Base-by-base conservation (phyloP, 2,797 vertebrate species). In the Fundulus diaphanus region DNA sequence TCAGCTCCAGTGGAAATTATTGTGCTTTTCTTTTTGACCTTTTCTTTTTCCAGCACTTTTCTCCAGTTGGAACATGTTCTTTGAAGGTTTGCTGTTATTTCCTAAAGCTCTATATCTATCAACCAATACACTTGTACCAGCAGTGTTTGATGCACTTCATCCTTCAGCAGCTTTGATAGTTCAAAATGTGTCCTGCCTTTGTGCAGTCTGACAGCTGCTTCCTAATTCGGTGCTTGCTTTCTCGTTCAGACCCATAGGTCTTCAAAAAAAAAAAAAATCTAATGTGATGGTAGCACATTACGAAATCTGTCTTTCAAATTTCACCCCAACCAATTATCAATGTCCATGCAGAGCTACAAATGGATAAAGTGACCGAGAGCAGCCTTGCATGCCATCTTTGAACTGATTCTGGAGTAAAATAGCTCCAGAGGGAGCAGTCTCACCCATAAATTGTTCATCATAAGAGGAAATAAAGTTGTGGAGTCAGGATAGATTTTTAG, bases 301-400 rank as follows among this genome's bases (percentile, higher is more conserved):
- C 35, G 8, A 22, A 15, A 49, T 72, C 37, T 3, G 2, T 22
- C 29, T 69, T 69, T 49, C 5, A 69, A 22, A n/a, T 42, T 66
- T 66, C 37, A 27, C 37, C 63, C 35, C 63, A 66, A 42, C 63
- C 63, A 40, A 66, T 63, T 66, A 66, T 67, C 42, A 40, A 44
- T 44, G 63, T 44, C 40, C 37, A 27, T 27, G 18, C 65, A 54
- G 8, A 35, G 27, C 49, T 44, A 22, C 8, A 56, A 37, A 40
- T 49, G 18, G 49, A 70, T 46, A 63, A 69, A 68, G 67, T 42
- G 40, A 35, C 37, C 5, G 37, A 37, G 33, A 66, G 22, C 76
- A 48, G 59, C 37, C 24, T 49, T 42, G 44, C 27, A n/a, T 68
- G 70, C 5, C 7, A 37, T 40, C 69, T 72, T 59, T 68, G 70